These are phyloP conservation scores for Noctua janthe DNA, from an alignment of 2,888 invertebrate species.

Conservation along the genomic window DNA sequence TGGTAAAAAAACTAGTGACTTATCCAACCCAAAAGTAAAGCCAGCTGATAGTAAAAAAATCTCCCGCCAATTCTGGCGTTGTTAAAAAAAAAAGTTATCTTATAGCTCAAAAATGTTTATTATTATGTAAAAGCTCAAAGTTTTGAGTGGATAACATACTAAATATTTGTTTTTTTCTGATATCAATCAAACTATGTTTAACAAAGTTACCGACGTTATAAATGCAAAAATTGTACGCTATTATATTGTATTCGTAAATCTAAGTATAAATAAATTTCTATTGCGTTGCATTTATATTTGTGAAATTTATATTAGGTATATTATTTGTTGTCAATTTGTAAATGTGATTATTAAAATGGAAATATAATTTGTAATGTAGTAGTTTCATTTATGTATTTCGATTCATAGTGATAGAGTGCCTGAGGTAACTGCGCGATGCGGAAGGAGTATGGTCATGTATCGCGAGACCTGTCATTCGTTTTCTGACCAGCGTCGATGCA, in stretches of 20 bases:
- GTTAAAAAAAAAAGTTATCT: not conserved
- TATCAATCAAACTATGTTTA: not conserved
- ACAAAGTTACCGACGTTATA: constrained; percentile 38
- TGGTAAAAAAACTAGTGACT: not conserved
- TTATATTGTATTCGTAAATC: constrained; percentile 38
- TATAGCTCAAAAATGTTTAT: constrained; percentile 9
- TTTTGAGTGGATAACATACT: not conserved
- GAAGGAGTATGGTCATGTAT: not conserved
- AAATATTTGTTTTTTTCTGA: not conserved
- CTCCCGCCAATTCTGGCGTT: too few species aligned
- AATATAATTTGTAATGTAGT: constrained; percentile 66
- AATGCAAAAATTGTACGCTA: constrained; percentile 29
- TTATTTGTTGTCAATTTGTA: constrained; percentile 81
- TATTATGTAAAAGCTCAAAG: constrained; percentile 23
- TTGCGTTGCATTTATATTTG: constrained; percentile 70
- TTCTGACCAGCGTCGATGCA: not conserved
- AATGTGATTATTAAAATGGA: constrained; percentile 78
- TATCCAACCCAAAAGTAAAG: not conserved
- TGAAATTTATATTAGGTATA: constrained; percentile 68
- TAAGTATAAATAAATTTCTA: constrained; percentile 54
- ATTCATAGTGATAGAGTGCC: not conserved
- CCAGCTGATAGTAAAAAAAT: not conserved
- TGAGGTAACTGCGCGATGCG: not conserved
- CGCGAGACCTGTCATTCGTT: not conserved
- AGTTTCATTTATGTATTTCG: constrained; percentile 9